Base-by-base conservation (phyloP, 2,113 vertebrate genomes). In the Lutjanus erythropterus region DNA sequence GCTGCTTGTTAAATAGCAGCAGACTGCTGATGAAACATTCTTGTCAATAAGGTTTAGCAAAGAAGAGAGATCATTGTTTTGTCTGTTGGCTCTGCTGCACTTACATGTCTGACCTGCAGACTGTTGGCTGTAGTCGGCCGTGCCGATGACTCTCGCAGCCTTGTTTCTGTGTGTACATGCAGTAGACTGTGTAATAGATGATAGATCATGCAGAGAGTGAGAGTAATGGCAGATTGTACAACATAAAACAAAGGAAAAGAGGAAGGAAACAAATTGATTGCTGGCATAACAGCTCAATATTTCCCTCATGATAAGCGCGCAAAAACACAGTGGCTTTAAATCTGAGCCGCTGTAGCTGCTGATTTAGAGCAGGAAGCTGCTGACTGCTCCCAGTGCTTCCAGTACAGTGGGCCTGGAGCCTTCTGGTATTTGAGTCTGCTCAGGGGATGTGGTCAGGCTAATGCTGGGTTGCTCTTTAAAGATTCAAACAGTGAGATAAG, bases 191-290 rank as follows among this genome's bases (percentile, higher is more conserved):
- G 71, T 56, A 35, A 47, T 56, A 76, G 56, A 69, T 19, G 6
- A 60, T 7, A 31, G 39, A 58, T 58, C 33, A 19, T 33, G 19
- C n/a, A 65, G 67, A 60, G 29, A 61, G 33, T 21, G 21, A 53
- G 64, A 65, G 6, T 10, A 15, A 42, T 50, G 52, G 15, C 52
- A 33, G 44, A 7, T 42, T 46, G n/a, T 64, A 58, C 37, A 49
- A 42, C 69, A 37, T 49, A 52, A 84, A 60, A 73, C 49, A 67
- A 75, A 71, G 71, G 66, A 64, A 58, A 79, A 18, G 6, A 66
- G 67, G 75, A 83, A 87, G 60, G 79, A 81, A 81, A 60, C 25
- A 39, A 55, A 62, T 60, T 46, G 66, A 75, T 80, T 77, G 46
- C 14, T 0, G 19, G 7, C 18, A 5, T 10, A 42, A 71, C 23